Base-by-base conservation (phyloP, 2,797 vertebrate genomes). In the Lateolabrax maculatus region DNA sequence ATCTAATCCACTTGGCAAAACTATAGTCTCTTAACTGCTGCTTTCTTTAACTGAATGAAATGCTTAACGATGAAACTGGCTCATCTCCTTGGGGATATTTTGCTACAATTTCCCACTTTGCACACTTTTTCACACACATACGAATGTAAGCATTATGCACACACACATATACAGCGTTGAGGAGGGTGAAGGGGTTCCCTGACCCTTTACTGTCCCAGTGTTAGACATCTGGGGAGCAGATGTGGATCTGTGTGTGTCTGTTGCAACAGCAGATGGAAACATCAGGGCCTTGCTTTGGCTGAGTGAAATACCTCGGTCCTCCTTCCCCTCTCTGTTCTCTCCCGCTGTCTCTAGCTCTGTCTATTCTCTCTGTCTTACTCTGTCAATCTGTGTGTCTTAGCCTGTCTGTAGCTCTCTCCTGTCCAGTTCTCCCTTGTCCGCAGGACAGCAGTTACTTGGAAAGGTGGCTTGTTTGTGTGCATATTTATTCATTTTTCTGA, bases 121-220 rank as follows among this genome's bases (percentile, higher is more conserved):
- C 37, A 74, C 58, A 71, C 51, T 16, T 34, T 18, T 1, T 0
- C 44, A 64, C 44, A 61, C 36, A 69, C 29, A 77, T 60, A 71
- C 18, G 57, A 25, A 57, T 69, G 53, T 77, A 75, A 71, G 76
- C 62, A 56, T n/a, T 34, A 53, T 29, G 41, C 58, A 52, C 81
- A 74, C 48, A 66, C 80, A 73, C 57, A 58, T 75, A 71, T 41
- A 77, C 23, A 49, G 46, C 46, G 27, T 68, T 74, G 76, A 76
- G 90, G 89, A 90, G 89, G 93, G 92, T 94, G 92, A 93, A 94
- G 95, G 95, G 94, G 90, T 95, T 96, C 90, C 95, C 95, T 95
- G 95, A 95, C 94, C 95, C 91, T 89, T 91, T 16, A 69, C 77
- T 95, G 94, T 95, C 89, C 94, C 87, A 89, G 80, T 58, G 37